Conservation (phyloP, 2,113 vertebrate genomes). For the Xiphophorus maculatus region DNA sequence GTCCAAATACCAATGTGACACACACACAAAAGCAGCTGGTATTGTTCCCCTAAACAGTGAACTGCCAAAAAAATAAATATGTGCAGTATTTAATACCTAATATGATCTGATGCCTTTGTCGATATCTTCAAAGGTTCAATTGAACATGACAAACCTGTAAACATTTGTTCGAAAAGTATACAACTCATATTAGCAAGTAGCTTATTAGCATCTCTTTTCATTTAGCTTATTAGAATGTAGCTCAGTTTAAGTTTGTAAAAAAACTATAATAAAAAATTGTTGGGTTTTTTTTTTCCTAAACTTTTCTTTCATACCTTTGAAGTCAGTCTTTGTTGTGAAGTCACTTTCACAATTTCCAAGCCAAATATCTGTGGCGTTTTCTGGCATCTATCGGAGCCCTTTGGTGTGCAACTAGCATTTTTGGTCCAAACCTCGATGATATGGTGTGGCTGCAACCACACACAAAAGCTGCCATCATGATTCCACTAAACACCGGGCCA, state of each 20-base stretch:
- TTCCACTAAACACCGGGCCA: slow-evolving; percentile 19
- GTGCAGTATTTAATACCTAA: no score
- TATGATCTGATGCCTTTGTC: no score
- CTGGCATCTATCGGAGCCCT: slow-evolving; percentile 9
- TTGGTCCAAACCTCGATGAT: slow-evolving; percentile 22
- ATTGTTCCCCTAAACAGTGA: no score
- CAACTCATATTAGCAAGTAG: neutral
- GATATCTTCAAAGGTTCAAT: neutral
- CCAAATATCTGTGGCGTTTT: slow-evolving; percentile 18
- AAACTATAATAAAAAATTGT: no score
- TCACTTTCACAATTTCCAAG: slow-evolving; percentile 5
- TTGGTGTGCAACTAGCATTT: slow-evolving; percentile 2
- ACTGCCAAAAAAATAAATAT: no score
- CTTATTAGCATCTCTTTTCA: neutral
- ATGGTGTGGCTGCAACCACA: slow-evolving; percentile 38
- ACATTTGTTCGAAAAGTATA: neutral
- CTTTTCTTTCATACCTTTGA: slow-evolving; percentile 14
- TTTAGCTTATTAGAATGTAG: neutral
- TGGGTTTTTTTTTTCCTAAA: no score
- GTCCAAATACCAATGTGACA: no score
- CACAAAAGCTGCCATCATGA: slow-evolving; percentile 20
- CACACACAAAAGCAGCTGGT: no score
- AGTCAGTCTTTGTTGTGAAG: slow-evolving; percentile 3
- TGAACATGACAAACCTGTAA: neutral
- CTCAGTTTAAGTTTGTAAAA: no score